Evolutionary conservation across 2,797 vertebrate genomes (phyloP).

Genomic region (Acipenser oxyrinchus): DNA sequence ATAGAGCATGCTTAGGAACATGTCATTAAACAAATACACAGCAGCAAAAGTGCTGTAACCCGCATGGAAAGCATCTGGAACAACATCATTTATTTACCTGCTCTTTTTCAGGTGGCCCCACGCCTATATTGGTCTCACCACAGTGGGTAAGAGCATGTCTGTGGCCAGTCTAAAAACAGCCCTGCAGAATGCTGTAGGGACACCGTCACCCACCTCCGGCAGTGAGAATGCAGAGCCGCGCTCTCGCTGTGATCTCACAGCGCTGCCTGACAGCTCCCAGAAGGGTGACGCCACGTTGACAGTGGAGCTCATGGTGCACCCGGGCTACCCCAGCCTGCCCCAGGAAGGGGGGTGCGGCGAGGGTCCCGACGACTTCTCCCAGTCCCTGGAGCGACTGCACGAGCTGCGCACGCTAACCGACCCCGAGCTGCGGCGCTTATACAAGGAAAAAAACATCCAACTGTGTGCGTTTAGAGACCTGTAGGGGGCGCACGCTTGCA

Average conservation of each 20-base stretch:
- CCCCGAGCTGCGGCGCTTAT: conserved; percentile 56
- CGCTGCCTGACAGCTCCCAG: not conserved
- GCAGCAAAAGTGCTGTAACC: no score
- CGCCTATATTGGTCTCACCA: conserved; percentile 84
- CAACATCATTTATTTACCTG: no score
- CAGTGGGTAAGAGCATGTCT: conserved; percentile 87
- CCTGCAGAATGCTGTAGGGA: conserved; percentile 49
- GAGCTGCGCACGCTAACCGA: conserved; percentile 72
- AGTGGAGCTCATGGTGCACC: conserved; percentile 88
- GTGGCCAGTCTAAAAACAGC: conserved; percentile 57
- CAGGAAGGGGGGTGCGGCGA: conserved; percentile 76
- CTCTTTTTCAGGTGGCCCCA: conserved; percentile 76
- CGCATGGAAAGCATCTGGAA: no score
- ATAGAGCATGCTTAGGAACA: no score
- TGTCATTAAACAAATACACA: no score
- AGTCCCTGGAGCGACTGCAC: conserved; percentile 77
- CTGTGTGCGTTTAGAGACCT: conserved; percentile 80
- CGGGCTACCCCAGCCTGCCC: conserved; percentile 78
- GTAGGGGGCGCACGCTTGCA: conserved; percentile 25
- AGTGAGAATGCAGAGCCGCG: not conserved
- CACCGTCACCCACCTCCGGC: not conserved
- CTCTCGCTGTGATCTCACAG: not conserved
- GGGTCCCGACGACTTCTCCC: conserved; percentile 88
- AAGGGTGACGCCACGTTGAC: conserved; percentile 35
- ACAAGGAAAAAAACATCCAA: conserved; percentile 61